phyloP scores from a whole-genome alignment of 2,888 invertebrate genomes.

The Lordiphosa andalusiaca region DNA sequence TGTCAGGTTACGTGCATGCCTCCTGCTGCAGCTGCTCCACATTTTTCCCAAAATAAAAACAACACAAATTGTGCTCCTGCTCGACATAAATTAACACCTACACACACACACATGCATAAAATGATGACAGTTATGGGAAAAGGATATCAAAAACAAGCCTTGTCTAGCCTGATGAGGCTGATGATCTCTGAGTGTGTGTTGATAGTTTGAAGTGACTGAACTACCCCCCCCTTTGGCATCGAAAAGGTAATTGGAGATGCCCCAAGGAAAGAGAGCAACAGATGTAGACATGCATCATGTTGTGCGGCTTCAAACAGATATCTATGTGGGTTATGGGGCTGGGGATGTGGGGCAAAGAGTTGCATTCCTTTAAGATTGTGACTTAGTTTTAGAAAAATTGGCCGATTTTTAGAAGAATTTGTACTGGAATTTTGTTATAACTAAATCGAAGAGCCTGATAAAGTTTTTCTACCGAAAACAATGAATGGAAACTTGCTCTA shows the following conservation, averaged over 20 bases:
- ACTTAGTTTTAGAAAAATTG: too few relatives aligned
- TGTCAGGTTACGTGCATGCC: conserved; percentile 35
- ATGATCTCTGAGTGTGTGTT: conserved; percentile 19
- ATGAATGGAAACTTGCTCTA: too few relatives aligned
- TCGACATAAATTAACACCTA: conserved; percentile 72
- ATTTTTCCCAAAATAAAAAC: conserved; percentile 36
- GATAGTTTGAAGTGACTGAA: conserved; percentile 23
- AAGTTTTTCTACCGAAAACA: too few relatives aligned
- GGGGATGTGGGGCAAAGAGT: neutral
- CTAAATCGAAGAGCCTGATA: too few relatives aligned
- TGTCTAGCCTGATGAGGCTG: conserved; percentile 20
- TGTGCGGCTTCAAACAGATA: too few relatives aligned
- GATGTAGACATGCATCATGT: conserved; percentile 1
- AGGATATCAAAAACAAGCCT: conserved; percentile 57
- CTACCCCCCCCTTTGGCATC: neutral
- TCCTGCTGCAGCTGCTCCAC: conserved; percentile 46
- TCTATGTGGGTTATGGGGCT: too few relatives aligned
- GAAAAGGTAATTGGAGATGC: conserved; percentile 26
- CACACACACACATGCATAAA: conserved; percentile 33
- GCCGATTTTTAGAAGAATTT: neutral
- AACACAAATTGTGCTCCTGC: conserved; percentile 25
- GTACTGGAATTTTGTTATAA: too few relatives aligned
- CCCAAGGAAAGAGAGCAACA: conserved; percentile 3
- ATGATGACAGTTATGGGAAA: conserved; percentile 69
- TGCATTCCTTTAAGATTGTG: neutral